Evolutionary conservation across 2,888 invertebrate genomes (phyloP), one percentile per base, ranked within the genome.

Genomic region (Leptinotarsa haldemani): DNA sequence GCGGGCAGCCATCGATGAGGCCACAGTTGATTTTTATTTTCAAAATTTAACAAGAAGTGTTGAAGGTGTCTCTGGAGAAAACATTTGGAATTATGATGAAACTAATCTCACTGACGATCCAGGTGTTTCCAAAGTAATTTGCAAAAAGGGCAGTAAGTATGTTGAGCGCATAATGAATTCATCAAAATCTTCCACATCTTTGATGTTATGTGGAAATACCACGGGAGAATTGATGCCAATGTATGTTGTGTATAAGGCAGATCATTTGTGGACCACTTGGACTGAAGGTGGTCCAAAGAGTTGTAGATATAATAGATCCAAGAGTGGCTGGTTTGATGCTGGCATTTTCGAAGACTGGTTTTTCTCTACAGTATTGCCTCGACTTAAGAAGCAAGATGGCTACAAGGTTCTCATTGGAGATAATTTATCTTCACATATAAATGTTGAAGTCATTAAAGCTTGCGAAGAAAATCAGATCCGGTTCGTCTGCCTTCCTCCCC

Each of bases 331-430:
- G 75, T 75, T 75, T 53, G 75, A 75, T 63, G 18, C 61, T 25
- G n/a, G 18, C 4, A 73, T 69, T 16, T 73, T 75, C 63, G 73
- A 70, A 70, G 74, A 76, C 47, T 77, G 75, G 77, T 76, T 76
- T 69, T 47, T 53, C 5, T 63, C 69, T 53, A 58, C 69, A 16
- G 70, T 65, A 16, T 52, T 75, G 53, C 77, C 75, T 15, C 75
- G 69, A 70, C 63, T 77, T 48, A 18, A 61, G 47, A 69, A 70
- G 9, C 20, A 74, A 40, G 52, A 66, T 40, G 84, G 82, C 4
- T 65, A 63, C 58, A 84, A 83, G 65, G 78, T 82, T 18, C 48
- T 85, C 52, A 81, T 85, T 65, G 83, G 84, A 13, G 82, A 85
- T 74, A 85, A 84, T 20, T 58, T n/a, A 48, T 16, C 48, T 48